Base-by-base conservation (phyloP, 2,888 invertebrate species). In the Mesorhabditis belari region DNA sequence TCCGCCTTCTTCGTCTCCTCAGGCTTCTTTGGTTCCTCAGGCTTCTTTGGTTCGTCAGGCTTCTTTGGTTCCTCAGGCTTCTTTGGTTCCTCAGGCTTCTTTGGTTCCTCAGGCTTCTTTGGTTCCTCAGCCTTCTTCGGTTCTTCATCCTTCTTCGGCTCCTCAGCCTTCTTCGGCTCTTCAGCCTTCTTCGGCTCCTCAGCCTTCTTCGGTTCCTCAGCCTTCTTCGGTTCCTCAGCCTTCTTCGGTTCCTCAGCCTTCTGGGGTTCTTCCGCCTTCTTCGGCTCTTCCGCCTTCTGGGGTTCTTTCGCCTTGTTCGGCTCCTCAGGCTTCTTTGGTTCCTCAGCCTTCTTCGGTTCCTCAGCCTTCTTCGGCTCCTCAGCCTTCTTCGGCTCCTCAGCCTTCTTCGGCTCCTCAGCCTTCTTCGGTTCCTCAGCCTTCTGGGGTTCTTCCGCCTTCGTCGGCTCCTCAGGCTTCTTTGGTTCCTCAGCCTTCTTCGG, bases 11-110 rank as follows among this genome's bases (percentile, higher is more conserved):
- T 51, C n/a, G 51, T 17, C 19, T 51, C 19, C 51, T 51, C 51
- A 19, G 51, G 12, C 51, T 19, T 6, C 17, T 9, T 17, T 9
- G 17, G 9, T 6, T 50, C 55, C 49, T 62, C 54, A 25, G 55
- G 50, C 17, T 26, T n/a, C 21, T 50, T 57, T 2, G 25, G 51
- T 9, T 56, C 56, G 19, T 21, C 49, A 4, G 49, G 49, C 24
- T 57, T 53, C 35, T 52, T 19, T 26, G 35, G 29, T 17, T 24
- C 21, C 55, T 26, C 53, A 57, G 6, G 21, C 55, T 35, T 63
- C 57, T 53, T 60, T 61, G n/a, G 51, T 59, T 44, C 64, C 61
- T 29, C 19, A 12, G 6, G 9, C 17, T 35, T 17, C 35, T 6
- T 35, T 35, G 35, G 35, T 35, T 35, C 21, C 23, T 21, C 50